Evolutionary conservation across 2,113 vertebrate genomes (phyloP), one percentile per base, ranked within the genome.

Genomic region (Otocyon megalotis): DNA sequence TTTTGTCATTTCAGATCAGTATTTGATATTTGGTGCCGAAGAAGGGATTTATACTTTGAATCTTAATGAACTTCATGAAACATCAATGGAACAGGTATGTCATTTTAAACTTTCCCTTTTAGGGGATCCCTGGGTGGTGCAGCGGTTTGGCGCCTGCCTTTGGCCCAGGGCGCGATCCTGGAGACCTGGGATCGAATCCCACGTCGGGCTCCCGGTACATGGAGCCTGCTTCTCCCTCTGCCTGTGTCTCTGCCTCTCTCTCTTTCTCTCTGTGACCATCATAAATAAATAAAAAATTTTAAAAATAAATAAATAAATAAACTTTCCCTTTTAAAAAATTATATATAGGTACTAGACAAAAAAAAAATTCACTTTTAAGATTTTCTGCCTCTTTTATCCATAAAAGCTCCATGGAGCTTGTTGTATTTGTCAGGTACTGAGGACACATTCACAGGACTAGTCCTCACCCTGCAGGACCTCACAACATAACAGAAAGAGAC

Each of bases 21-120:
- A 99, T 98, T 99, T 99, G 98, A 99, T 99, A 99, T 99, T 99
- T 98, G 99, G 99, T 97, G 99, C 99, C 0, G 99, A 99, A 97
- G 99, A 99, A 98, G 99, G 99, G 67, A 99, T 99, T 98, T 99
- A 99, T 97, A 99, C 99, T 1, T 98, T 99, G 96, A 99, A 99
- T 98, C 99, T 99, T 84, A 99, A 99, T 95, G 99, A 99, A 97
- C 99, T 99, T 95, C 99, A 99, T 62, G 99, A 99, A 99, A 99
- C 99, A 13, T 99, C 99, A 50, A 99, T 99, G 99, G 99, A 99
- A 97, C 99, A 99, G 99, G 99, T 99, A 97, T 72, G 53, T 88
- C 95, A 71, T 30, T 93, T 67, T 97, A 11, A 3, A 24, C 95
- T 89, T 82, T 90, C 20, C 53, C 71, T 60, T 85, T 58, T 94